Evolutionary conservation across 2,113 vertebrate species (phyloP).

Genomic region (Martes martes): DNA sequence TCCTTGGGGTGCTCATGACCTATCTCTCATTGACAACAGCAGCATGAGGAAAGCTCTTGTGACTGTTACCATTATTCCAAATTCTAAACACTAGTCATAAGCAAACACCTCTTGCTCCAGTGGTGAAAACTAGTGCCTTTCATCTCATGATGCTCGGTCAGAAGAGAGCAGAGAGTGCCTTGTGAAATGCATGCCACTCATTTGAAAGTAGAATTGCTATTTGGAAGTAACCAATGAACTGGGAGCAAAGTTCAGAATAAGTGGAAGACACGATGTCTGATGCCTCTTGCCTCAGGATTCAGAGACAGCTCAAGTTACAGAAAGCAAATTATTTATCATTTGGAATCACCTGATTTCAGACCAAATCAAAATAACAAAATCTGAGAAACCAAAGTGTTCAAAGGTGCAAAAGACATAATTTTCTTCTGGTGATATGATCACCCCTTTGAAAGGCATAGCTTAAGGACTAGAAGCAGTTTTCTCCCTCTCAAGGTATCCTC

Average conservation of each 20-base stretch:
- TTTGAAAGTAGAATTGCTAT: not conserved
- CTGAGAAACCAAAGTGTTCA: not conserved
- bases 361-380: not conserved
- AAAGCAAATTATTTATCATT: not conserved
- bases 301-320: not conserved
- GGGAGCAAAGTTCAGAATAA: not conserved
- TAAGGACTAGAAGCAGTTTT: not conserved
- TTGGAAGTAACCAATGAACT: not conserved
- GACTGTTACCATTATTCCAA: not conserved
- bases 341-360: not conserved
- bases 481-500: conserved; percentile 42
- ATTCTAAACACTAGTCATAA: not conserved
- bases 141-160: not conserved
- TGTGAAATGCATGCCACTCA: not conserved
- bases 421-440: not conserved
- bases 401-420: not conserved
- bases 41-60: not conserved
- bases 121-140: not conserved
- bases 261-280: not conserved
- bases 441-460: not conserved
- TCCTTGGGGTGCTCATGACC: not conserved
- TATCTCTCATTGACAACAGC: accelerated
- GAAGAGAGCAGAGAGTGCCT: accelerated
- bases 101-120: not conserved
- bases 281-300: not conserved